Evolutionary conservation across 2,113 vertebrate species (phyloP), one percentile per base, ranked within the genome.

Genomic region (Candoia aspera): DNA sequence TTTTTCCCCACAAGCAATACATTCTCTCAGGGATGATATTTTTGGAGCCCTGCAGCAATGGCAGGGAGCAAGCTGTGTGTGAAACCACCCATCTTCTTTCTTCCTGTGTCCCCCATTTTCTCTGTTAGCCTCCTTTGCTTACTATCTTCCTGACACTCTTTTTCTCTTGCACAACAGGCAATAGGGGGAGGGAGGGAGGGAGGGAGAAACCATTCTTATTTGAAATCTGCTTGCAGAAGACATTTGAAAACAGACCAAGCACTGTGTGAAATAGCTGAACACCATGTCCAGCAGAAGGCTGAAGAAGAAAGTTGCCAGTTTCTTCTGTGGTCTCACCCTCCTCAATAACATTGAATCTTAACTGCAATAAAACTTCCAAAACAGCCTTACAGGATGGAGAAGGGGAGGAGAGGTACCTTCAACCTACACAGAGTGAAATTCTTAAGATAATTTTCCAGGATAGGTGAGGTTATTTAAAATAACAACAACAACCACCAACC

Each of bases 381-480:
- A 15, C 24, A n/a, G 24, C 13, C 53, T 55, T 86, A 55, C 2
- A 6, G 68, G n/a, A 73, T 73, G n/a, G 15, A 73, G 15, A 4
- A 33, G 15, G n/a, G n/a, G 6, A 73, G 68, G 15, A 79, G 68
- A 79, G 33, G 17, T 19, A 79, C 33, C 68, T 8, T 73, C 68
- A 13, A 73, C n/a, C n/a, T 6, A 33, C n/a, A 73, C 15, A 19
- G n/a, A 79, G 17, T 79, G 15, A 79, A 79, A 8, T 37, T 79
- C 68, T 79, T 37, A 79, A 21, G 10, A 87, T 92, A 93, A 37
- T 89, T 68, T 91, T 95, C 93, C 87, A 12, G 91, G 46, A 60
- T 87, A 86, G 57, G 86, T 89, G 89, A 95, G 64, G 53, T 95
- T 95, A 49, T 24, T 49, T 84, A 84, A 46, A 10, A 49, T 42